A percentile compares a stretch with the other conserved stretches of the same genome.
These are phyloP conservation scores for Cephus cinctus DNA, from an alignment of 1,140 invertebrate genomes.

Conservation along the genomic window DNA sequence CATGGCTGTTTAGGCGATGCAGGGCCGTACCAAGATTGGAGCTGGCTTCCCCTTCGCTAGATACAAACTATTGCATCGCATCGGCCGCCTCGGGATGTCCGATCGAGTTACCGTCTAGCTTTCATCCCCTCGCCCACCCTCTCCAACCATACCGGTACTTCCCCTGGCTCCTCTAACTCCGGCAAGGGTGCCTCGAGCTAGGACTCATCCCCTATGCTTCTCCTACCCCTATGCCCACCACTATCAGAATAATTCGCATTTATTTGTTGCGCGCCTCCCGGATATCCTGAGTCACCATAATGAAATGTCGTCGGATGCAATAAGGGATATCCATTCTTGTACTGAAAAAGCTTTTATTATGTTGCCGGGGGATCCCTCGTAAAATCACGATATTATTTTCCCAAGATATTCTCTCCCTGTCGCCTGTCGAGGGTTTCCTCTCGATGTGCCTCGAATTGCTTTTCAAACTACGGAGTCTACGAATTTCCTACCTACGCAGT, in stretches of 20 bases:
- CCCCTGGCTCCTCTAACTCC: slow-evolving; percentile 15
- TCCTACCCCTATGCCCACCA: too few relatives aligned
- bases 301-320: slow-evolving; percentile 33
- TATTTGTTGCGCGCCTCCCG: slow-evolving; percentile 20
- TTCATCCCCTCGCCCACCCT: slow-evolving; percentile 12
- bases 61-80: slow-evolving; percentile 42
- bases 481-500: too few relatives aligned
- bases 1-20: slow-evolving; percentile 37
- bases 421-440: slow-evolving; percentile 14
- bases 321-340: slow-evolving; percentile 21
- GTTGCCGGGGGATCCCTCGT: slow-evolving; percentile 24
- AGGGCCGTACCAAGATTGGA: slow-evolving; percentile 35
- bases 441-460: slow-evolving; percentile 25
- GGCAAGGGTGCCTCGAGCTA: too few relatives aligned
- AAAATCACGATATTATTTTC: slow-evolving; percentile 30
- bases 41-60: slow-evolving; percentile 35
- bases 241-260: slow-evolving; percentile 35
- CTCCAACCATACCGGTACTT: slow-evolving; percentile 3
- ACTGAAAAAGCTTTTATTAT: slow-evolving; percentile 32
- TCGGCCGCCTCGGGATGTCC: slow-evolving; percentile 38
- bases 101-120: slow-evolving; percentile 37
- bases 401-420: slow-evolving; percentile 18
- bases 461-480: too few relatives aligned
- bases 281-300: slow-evolving; percentile 25
- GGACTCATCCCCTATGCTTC: too few relatives aligned